These are phyloP conservation scores for Chesias legatella DNA, from an alignment of 2,888 invertebrate genomes.

Conservation along the genomic window DNA sequence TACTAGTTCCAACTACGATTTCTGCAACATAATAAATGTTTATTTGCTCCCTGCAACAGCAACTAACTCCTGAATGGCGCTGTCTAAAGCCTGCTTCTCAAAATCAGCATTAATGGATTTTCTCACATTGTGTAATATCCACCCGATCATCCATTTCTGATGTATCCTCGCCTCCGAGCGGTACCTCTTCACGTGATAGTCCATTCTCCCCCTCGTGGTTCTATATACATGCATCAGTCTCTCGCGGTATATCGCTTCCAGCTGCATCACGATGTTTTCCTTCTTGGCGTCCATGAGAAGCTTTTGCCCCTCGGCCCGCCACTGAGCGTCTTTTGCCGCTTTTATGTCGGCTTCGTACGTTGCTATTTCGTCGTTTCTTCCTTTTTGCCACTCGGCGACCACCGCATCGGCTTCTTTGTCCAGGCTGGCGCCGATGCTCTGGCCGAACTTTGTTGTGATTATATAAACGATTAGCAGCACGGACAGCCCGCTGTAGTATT, in stretches of 20 bases:
- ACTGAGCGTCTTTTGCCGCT: conserved; percentile 84
- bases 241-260: conserved; percentile 93
- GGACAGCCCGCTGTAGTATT: conserved; percentile 89
- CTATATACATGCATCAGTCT: conserved; percentile 75
- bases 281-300: conserved; percentile 90
- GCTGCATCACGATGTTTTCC: conserved; percentile 94
- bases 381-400: conserved; percentile 73
- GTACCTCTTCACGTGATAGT: conserved; percentile 93
- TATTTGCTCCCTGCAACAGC: conserved; percentile 75
- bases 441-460: conserved; percentile 85
- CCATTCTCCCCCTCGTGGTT: conserved; percentile 87
- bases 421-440: conserved; percentile 76
- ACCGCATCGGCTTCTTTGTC: conserved; percentile 85
- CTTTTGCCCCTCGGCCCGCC: conserved; percentile 87
- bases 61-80: conserved; percentile 91
- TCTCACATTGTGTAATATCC: conserved; percentile 91
- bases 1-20: no score
- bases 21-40: no score
- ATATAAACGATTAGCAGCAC: conserved; percentile 81
- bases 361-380: conserved; percentile 74
- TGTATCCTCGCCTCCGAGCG: conserved; percentile 88
- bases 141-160: conserved; percentile 96
- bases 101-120: conserved; percentile 90
- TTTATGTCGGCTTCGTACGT: conserved; percentile 75
- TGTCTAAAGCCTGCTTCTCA: conserved; percentile 90